Conservation (phyloP, 2,888 invertebrate genomes). For the Amphipoea lucens region DNA sequence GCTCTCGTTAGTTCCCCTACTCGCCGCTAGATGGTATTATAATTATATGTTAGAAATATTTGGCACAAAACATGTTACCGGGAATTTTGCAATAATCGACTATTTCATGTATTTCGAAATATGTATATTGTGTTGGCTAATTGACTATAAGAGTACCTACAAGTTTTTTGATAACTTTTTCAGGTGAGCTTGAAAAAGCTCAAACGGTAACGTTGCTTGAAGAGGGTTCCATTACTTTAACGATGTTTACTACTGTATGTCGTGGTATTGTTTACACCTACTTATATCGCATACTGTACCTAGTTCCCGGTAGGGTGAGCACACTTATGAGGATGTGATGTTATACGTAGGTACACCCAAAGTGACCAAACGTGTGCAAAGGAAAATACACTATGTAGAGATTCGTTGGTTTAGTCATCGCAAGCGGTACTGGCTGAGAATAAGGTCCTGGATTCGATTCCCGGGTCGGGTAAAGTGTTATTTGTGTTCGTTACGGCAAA, state of each 20-base stretch:
- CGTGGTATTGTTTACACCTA: not conserved
- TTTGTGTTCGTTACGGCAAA: no score
- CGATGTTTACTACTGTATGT: not conserved
- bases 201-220: not conserved
- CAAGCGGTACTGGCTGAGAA: not conserved
- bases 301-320: not conserved
- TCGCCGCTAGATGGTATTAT: slow-evolving; percentile 79
- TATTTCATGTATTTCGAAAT: not conserved
- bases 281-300: not conserved
- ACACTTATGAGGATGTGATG: not conserved
- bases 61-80: not conserved
- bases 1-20: slow-evolving; percentile 72
- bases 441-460: not conserved
- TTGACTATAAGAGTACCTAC: not conserved
- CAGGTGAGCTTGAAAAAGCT: not conserved
- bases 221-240: not conserved
- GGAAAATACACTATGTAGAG: not conserved
- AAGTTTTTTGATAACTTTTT: not conserved
- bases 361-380: not conserved
- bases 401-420: not conserved
- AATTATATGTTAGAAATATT: slow-evolving; percentile 46
- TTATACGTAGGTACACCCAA: not conserved
- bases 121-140: not conserved
- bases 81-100: not conserved
- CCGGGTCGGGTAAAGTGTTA: not conserved